phyloP scores from a whole-genome alignment of 2,888 invertebrate genomes.

The Parelbella ahira region DNA sequence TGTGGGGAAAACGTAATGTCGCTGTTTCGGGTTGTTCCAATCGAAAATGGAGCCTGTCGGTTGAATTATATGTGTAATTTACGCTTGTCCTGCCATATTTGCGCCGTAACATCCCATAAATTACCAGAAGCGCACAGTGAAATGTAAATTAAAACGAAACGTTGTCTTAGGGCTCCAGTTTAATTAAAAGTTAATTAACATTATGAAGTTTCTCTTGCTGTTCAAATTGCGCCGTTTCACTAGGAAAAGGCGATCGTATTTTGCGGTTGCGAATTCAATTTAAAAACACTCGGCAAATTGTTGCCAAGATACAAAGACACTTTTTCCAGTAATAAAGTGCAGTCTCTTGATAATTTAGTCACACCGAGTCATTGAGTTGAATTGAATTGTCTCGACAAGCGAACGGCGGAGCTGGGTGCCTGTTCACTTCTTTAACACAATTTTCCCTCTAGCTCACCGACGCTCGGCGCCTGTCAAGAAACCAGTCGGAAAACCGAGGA shows the following conservation, averaged over 20 bases:
- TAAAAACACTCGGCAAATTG: slow-evolving; percentile 21
- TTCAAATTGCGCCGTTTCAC: slow-evolving; percentile 10
- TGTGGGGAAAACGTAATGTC: slow-evolving; percentile 38
- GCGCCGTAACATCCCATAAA: not conserved
- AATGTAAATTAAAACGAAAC: slow-evolving; percentile 13
- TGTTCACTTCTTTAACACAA: slow-evolving; percentile 14
- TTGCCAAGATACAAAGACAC: slow-evolving; percentile 9
- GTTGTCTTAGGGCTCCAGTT: slow-evolving; percentile 16
- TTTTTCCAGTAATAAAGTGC: slow-evolving; percentile 1
- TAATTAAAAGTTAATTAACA: slow-evolving; percentile 23
- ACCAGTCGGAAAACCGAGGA: slow-evolving; percentile 88
- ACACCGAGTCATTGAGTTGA: slow-evolving; percentile 17
- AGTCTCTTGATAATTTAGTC: not conserved
- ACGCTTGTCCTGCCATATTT: too few species aligned
- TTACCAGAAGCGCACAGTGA: not conserved
- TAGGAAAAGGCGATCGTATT: slow-evolving; percentile 19
- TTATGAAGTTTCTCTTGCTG: slow-evolving; percentile 10
- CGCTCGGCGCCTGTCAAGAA: slow-evolving; percentile 88
- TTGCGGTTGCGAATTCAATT: slow-evolving; percentile 22
- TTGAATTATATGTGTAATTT: too few species aligned
- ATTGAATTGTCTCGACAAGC: slow-evolving; percentile 24
- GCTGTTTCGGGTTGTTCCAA: slow-evolving; percentile 17
- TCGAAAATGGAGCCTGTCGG: slow-evolving; percentile 11
- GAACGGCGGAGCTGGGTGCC: slow-evolving; percentile 20
- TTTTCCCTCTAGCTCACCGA: slow-evolving; percentile 56